phyloP scores from a whole-genome alignment of 1,140 invertebrate species.

The Halictus rubicundus region DNA sequence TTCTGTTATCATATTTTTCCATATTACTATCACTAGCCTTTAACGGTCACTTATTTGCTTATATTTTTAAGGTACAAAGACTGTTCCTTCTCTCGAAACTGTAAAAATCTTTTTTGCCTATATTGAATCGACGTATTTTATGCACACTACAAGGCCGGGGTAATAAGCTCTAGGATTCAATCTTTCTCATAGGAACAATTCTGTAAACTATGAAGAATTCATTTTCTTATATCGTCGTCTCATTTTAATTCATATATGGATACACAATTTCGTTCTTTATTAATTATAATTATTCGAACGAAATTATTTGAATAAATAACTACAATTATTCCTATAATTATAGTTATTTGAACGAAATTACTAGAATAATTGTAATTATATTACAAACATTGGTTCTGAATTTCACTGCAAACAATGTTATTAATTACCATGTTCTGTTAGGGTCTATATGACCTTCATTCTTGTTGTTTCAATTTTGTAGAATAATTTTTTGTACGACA shows the following conservation, averaged over 20 bases:
- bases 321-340: too few relatives aligned
- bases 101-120: conserved; percentile 1
- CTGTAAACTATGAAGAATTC: not conserved
- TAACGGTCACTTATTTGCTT: conserved; percentile 14
- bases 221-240: not conserved
- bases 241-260: not conserved
- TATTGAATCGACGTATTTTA: not conserved
- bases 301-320: not conserved
- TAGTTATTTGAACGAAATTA: not conserved
- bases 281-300: not conserved
- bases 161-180: not conserved
- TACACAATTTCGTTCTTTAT: not conserved
- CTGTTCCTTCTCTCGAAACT: not conserved
- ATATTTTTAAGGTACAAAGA: conserved; percentile 8
- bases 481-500: too few relatives aligned
- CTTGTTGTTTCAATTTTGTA: too few relatives aligned
- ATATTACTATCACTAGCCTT: conserved; percentile 37
- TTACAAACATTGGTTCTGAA: too few relatives aligned
- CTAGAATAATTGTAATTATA: too few relatives aligned
- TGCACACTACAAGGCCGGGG: not conserved
- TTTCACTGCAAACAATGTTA: too few relatives aligned
- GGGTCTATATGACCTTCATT: too few relatives aligned
- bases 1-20: not conserved
- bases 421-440: too few relatives aligned
- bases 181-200: not conserved